A percentile compares a stretch with the other conserved stretches of the same genome.
Evolutionary conservation across 2,797 vertebrate genomes (phyloP).

Genomic region (Hozukius guyotensis): DNA sequence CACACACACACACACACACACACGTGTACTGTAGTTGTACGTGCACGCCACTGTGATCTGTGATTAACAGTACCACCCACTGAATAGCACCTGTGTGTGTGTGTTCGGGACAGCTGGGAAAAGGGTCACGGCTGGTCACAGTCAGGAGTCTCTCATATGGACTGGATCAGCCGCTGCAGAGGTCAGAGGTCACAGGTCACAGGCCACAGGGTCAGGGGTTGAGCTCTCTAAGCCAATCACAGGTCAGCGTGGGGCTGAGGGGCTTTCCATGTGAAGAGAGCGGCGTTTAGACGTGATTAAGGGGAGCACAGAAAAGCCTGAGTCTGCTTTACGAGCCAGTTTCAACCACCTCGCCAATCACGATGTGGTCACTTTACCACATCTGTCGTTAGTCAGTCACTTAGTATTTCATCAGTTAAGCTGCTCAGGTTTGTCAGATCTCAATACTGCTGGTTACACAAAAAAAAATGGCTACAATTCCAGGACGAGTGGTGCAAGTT

Average conservation of each 20-base stretch:
- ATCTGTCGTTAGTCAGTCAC: conserved; percentile 22
- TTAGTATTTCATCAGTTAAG: not conserved
- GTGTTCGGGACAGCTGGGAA: conserved; percentile 34
- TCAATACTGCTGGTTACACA: not conserved
- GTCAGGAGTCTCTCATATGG: conserved; percentile 79
- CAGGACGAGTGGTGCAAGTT: not conserved
- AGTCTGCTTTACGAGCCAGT: conserved; percentile 41
- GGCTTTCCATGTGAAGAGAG: conserved; percentile 64
- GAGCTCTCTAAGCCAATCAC: conserved; percentile 70
- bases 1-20: not conserved
- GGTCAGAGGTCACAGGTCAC: conserved; percentile 65
- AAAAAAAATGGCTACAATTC: not conserved
- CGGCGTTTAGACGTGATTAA: conserved; percentile 60
- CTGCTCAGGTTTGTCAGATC: not conserved
- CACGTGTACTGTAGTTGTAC: not conserved
- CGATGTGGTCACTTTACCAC: conserved; percentile 30
- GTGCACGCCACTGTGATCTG: conserved; percentile 19
- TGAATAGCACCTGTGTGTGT: conserved; percentile 56
- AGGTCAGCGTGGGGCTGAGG: conserved; percentile 52
- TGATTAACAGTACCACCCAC: conserved; percentile 51
- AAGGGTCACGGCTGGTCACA: conserved; percentile 65
- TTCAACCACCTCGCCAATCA: conserved; percentile 43
- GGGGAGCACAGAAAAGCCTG: conserved; percentile 42
- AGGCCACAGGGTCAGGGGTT: conserved; percentile 63
- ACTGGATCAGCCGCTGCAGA: conserved; percentile 71